Base-by-base conservation (phyloP, 2,113 vertebrate species). In the Indicator maculatus region DNA sequence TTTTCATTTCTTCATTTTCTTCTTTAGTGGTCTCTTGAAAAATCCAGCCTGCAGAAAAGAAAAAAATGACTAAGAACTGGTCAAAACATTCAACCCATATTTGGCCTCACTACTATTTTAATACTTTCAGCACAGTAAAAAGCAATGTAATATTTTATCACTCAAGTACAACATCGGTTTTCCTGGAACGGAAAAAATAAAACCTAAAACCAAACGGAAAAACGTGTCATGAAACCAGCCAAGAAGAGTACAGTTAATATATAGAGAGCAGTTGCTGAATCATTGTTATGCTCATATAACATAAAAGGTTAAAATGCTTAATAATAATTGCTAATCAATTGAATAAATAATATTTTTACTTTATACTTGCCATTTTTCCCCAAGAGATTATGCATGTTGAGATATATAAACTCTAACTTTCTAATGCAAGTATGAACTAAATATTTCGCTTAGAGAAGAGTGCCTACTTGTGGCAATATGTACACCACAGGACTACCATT, bases 1-100 rank as follows among this genome's bases (percentile, higher is more conserved):
- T 77, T n/a, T 89, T 98, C 75, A 98, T 95, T 98, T 98, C 66
- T 98, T 92, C 98, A 98, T 98, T 97, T 98, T 98, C 95, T 98
- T 98, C 83, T 98, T 98, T 59, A 98, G 90, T 13, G 98, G 98
- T 56, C 98, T 97, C 92, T 98, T 98, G 97, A 98, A 98, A 97
- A 98, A 98, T 83, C 98, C 98, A 96, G 97, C 96, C 98, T 98
- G 86, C 28, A 86, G 56, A 26, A 56, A 66, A 93, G 20, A 82
- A 90, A 96, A 50, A 85, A 58, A 2, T n/a, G 2, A 58, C 15
- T 86, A 61, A 65, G 38, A 79, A 63, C 3, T 69, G 6, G 31
- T 63, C 16, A 66, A 66, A 80, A 9, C 20, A 45, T 45, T 23
- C 16, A 70, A 45, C 6, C 4, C 3, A 12, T 41, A 41, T 6